Evolutionary conservation across 2,888 invertebrate genomes (phyloP), one percentile per base, ranked within the genome.

Genomic region (Herminia tarsipennalis): DNA sequence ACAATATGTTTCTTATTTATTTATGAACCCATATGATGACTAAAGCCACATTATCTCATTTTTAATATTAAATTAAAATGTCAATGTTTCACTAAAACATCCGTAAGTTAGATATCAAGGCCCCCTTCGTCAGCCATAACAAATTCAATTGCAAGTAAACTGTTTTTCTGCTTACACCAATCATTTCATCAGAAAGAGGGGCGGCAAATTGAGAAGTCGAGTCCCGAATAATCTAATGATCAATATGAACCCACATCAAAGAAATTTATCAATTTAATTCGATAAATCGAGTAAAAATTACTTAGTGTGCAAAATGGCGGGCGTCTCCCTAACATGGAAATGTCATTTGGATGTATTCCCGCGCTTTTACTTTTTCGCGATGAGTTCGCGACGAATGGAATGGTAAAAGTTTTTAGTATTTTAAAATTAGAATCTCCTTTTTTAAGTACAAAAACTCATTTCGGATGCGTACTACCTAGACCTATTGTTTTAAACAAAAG

Each of bases 131-230:
- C 45, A 42, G 39, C 38, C 42, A 36, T 27, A 42, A 39, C 39
- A 51, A 65, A 66, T 57, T 47, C 56, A 56, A 63, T 65, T 58
- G 50, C 41, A 42, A 56, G 49, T 64, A 61, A 66, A 61, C 63
- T 69, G 68, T 73, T 76, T 70, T 65, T 34, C 42, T 61, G 65
- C 65, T 66, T 68, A 82, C 80, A 78, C 73, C 75, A 72, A 75
- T 70, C 70, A 78, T 77, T 83, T 79, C 72, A 70, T 73, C 64
- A 61, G 53, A 60, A 76, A 66, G 84, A 76, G 79, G 81, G 81
- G 71, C 71, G 65, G 66, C 75, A 86, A 88, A 88, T 88, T 86
- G 86, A 84, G 86, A 86, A 87, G 81, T 84, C 87, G 81, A 73
- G 83, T 86, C 69, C 72, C 72, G 65, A 68, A 68, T 86, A 86